Evolutionary conservation across 30 jellyfish, hydroid and myxozoan species (phyloP).

Genomic region (Morbakka virulenta): DNA sequence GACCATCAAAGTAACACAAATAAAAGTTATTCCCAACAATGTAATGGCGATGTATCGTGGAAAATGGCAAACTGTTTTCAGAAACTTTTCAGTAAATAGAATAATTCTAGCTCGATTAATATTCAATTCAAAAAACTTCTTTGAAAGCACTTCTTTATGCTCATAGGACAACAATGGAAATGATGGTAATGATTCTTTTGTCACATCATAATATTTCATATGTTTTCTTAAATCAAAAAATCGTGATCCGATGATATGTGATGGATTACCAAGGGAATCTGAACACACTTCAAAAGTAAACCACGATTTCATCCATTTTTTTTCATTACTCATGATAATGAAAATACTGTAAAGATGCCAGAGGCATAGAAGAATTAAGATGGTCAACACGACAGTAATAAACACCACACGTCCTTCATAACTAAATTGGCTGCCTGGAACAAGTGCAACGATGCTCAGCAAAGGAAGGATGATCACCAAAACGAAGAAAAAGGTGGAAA

Average conservation of each 20-base stretch:
- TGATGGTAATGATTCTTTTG: constrained; percentile 50
- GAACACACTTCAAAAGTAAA: constrained; percentile 52
- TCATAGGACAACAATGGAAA: constrained; percentile 56
- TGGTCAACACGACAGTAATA: constrained; percentile 29
- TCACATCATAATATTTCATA: constrained; percentile 70
- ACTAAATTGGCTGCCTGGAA: constrained; percentile 39
- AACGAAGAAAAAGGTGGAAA: constrained; percentile 57
- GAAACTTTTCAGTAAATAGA: constrained; percentile 49
- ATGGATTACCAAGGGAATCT: constrained; percentile 31
- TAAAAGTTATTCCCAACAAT: constrained; percentile 22
- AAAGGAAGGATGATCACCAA: constrained; percentile 62
- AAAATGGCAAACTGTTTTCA: constrained; percentile 41
- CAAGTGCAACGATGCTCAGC: constrained; percentile 40
- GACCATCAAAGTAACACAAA: constrained; percentile 32
- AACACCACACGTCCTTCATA: not conserved
- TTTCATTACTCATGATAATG: constrained; percentile 23
- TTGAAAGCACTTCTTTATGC: constrained; percentile 8
- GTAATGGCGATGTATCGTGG: constrained; percentile 56
- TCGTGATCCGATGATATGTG: constrained; percentile 47
- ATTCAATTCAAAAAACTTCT: constrained; percentile 20
- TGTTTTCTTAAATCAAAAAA: constrained; percentile 73
- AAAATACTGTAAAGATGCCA: constrained; percentile 71
- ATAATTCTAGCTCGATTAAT: constrained; percentile 79
- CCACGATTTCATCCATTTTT: constrained; percentile 74
- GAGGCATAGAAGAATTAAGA: constrained; percentile 18